Evolutionary conservation across 2,113 vertebrate genomes (phyloP).

Genomic region (Syrmaticus mikado): DNA sequence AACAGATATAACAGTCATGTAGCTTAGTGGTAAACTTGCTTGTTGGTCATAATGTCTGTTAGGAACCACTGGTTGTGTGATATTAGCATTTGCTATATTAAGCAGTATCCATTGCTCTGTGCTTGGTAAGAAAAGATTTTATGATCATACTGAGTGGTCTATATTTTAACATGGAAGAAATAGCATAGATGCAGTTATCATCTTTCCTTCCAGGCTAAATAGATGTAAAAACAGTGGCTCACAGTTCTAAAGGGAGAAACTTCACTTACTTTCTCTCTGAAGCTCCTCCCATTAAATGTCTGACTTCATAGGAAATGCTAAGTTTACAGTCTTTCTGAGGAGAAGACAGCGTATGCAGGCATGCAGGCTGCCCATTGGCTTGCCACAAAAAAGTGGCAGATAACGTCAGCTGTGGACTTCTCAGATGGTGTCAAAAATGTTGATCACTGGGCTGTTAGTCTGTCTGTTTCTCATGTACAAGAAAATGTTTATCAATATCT

Average conservation of each 20-base stretch:
- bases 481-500: background rate
- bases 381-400: background rate
- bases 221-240: background rate
- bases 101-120: background rate
- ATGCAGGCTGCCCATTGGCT: background rate
- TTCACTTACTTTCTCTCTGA: background rate
- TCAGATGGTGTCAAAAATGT: background rate
- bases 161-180: background rate
- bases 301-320: background rate
- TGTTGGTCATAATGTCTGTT: background rate
- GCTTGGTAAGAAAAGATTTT: background rate
- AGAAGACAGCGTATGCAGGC: background rate
- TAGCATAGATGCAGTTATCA: background rate
- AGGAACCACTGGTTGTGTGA: background rate
- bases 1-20: background rate
- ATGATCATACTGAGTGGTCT: background rate
- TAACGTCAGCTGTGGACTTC: background rate
- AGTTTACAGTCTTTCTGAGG: background rate
- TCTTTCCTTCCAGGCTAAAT: background rate
- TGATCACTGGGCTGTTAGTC: background rate
- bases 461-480: accelerated
- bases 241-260: background rate
- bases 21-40: background rate
- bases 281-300: background rate
- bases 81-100: background rate